phyloP scores from a whole-genome alignment of 1,140 invertebrate species.

The Andrena cerasifolii region DNA sequence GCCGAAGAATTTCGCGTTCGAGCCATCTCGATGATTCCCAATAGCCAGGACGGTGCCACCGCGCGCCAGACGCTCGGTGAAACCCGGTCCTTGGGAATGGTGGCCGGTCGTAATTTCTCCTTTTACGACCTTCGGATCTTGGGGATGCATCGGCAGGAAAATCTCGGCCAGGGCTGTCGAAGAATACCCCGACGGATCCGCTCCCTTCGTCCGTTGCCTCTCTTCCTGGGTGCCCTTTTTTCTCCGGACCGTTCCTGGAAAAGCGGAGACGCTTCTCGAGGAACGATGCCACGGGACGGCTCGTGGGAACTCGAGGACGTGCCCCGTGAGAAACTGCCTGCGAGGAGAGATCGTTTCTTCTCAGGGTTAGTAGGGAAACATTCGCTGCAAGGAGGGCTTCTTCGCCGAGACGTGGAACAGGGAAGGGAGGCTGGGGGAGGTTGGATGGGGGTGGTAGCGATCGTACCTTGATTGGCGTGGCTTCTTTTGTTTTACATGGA shows the following conservation, averaged over 20 bases:
- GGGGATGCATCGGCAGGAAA: neutral
- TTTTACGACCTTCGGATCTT: constrained; percentile 2
- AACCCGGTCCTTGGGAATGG: neutral
- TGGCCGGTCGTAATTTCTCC: constrained; percentile 15
- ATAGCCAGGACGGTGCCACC: constrained; percentile 18
- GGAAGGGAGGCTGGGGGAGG: neutral
- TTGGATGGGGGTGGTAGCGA: too few species aligned
- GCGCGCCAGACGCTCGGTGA: neutral
- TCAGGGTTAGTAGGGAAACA: constrained; percentile 80
- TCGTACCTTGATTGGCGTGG: too few species aligned
- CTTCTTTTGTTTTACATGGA: too few species aligned
- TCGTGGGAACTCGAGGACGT: constrained; percentile 66
- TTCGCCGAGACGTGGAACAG: constrained; percentile 23
- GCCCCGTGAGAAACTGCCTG: constrained; percentile 76
- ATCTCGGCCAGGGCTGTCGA: neutral
- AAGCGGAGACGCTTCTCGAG: constrained; percentile 41
- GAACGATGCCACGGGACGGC: constrained; percentile 24
- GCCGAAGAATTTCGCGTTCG: constrained; percentile 63
- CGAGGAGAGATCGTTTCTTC: constrained; percentile 74
- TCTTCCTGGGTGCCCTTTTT: constrained; percentile 11
- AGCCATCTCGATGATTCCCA: constrained; percentile 53
- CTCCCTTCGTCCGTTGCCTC: constrained; percentile 18
- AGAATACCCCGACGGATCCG: neutral
- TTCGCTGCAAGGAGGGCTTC: constrained; percentile 74
- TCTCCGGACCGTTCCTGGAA: constrained; percentile 27